Base-by-base conservation (phyloP, 2,113 vertebrate species). In the Eidolon helvum region DNA sequence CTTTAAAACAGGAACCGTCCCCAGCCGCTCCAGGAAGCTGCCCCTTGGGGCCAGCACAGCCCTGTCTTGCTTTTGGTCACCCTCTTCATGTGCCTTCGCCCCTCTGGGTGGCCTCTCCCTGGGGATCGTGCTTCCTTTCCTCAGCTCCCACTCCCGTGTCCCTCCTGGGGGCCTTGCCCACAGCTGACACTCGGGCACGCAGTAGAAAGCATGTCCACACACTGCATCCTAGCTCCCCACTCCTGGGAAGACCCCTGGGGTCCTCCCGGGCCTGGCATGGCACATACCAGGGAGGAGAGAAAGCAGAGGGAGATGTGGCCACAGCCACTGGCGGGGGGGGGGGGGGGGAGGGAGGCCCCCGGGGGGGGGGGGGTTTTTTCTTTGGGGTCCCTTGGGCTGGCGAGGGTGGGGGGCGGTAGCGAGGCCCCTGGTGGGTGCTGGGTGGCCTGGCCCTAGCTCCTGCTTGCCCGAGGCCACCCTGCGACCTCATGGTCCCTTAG, bases 221-320 rank as follows among this genome's bases (percentile, higher is more conserved):
- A 75, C 45, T 15, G 1, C 9, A 14, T 30, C 12, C 26, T n/a
- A 12, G 85, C 59, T 9, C 10, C 30, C n/a, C 40, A 5, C 35
- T 50, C 53, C 57, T 16, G 50, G 26, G 72, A 22, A 53, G 10
- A 12, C 10, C 68, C 3, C 0, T 2, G 40, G n/a, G 40, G 50
- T 24, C n/a, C 26, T n/a, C 0, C 0, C 35, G 26, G 22, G 3
- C 40, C 74, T 26, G n/a, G 59, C 16, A 1, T 8, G 26, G 43
- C 82, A 55, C 28, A 21, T 14, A 48, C 7, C 3, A 2, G 4
- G 18, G 6, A 38, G 59, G 57, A 10, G 2, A 4, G n/a, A 18
- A 15, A 45, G 57, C 11, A 3, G 8, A 12, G 43, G n/a, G 5
- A 5, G 50, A 16, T 0, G 38, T n/a, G 38, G 43, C 57, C 5